Conservation (phyloP, 2,113 vertebrate genomes). For the Hassar affinis region DNA sequence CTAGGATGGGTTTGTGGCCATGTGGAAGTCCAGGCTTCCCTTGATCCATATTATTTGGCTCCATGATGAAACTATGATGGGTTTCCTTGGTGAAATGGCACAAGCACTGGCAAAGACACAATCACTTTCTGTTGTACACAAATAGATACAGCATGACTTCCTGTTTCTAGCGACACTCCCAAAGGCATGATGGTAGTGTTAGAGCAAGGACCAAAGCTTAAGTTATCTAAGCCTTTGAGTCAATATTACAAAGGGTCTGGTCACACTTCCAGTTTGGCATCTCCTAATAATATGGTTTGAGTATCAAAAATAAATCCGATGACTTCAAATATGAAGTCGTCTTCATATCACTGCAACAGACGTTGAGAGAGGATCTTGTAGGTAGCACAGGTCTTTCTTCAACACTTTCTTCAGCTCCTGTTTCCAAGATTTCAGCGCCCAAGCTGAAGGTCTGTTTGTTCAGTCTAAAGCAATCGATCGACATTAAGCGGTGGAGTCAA, state of each 20-base stretch:
- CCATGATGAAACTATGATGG: not conserved
- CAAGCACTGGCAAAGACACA: not conserved
- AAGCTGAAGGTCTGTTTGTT: not conserved
- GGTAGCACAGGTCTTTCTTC: not conserved
- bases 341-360: not conserved
- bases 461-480: slow-evolving; percentile 9
- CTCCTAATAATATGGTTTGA: not conserved
- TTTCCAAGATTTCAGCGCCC: not conserved
- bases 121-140: not conserved
- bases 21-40: not conserved
- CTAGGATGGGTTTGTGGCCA: not conserved
- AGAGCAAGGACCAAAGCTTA: not conserved
- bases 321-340: too few species aligned
- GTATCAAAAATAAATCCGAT: not conserved
- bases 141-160: not conserved
- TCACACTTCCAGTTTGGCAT: not conserved
- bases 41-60: not conserved
- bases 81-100: not conserved
- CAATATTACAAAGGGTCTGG: not conserved
- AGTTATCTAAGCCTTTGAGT: not conserved
- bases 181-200: not conserved
- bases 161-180: not conserved
- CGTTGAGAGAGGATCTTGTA: not conserved
- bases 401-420: not conserved
- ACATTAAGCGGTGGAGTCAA: not conserved